phyloP scores from a whole-genome alignment of 2,888 invertebrate species.

The Adineta ricciae region DNA sequence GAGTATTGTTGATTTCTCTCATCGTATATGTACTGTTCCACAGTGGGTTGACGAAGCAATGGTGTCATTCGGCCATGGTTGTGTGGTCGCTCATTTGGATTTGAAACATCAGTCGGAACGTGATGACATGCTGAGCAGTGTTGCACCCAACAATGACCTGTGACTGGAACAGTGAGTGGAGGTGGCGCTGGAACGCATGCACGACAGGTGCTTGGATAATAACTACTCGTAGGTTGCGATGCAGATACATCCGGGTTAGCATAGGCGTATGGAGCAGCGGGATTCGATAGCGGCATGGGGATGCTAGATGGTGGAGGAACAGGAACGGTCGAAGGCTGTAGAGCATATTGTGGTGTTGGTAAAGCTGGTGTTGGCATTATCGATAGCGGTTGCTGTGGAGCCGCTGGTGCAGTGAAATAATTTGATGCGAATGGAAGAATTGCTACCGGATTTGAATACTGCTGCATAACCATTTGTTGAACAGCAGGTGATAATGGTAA shows the following conservation, averaged over 20 bases:
- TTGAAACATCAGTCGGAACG: not conserved
- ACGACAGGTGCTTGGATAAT: not conserved
- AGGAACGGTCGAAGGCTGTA: not conserved
- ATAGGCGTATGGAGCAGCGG: too few relatives aligned
- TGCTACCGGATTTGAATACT: not conserved
- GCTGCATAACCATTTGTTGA: not conserved
- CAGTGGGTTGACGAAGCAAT: not conserved
- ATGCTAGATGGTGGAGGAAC: too few relatives aligned
- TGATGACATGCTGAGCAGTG: not conserved
- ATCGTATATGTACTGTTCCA: not conserved
- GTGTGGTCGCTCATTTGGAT: not conserved
- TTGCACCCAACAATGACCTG: not conserved
- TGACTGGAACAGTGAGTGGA: not conserved
- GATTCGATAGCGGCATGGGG: too few relatives aligned
- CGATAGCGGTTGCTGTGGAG: too few relatives aligned
- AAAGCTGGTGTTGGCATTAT: not conserved
- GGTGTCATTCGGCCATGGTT: not conserved
- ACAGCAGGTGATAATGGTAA: not conserved
- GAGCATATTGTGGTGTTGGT: not conserved
- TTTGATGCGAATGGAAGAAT: not conserved
- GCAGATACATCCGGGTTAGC: too few relatives aligned
- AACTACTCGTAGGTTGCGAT: too few relatives aligned
- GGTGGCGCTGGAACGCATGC: too few relatives aligned
- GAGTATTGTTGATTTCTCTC: not conserved
- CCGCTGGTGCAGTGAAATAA: not conserved